These are phyloP conservation scores for Heliconius aoede DNA, from an alignment of 2,888 invertebrate species.

Conservation along the genomic window DNA sequence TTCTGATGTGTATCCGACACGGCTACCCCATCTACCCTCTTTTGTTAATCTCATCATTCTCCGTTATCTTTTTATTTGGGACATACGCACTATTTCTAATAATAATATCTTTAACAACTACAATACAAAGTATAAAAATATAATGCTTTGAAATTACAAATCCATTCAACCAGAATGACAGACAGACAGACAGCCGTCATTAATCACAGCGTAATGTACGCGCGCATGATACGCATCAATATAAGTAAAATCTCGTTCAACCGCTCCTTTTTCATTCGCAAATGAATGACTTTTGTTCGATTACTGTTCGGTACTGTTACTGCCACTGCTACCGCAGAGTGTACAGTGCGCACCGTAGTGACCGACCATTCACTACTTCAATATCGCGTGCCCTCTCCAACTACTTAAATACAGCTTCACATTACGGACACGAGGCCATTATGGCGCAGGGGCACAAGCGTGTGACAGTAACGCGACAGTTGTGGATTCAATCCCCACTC, in stretches of 20 bases:
- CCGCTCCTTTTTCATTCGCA: slow-evolving; percentile 4
- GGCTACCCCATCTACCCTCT: no score
- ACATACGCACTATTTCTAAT: neutral
- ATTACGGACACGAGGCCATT: neutral
- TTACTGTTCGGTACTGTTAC: neutral
- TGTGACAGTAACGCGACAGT: neutral
- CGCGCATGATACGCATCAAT: slow-evolving; percentile 3
- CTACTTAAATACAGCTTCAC: slow-evolving; percentile 8
- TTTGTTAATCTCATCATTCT: no score
- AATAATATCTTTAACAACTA: neutral
- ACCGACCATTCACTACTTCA: slow-evolving; percentile 12
- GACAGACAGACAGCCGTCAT: slow-evolving; percentile 9
- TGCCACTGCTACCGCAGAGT: no score
- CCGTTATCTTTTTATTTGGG: no score
- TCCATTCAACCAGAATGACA: neutral
- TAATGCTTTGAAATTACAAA: slow-evolving; percentile 7
- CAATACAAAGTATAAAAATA: neutral
- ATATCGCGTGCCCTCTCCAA: slow-evolving; percentile 8
- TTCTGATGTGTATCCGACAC: no score
- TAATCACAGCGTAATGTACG: slow-evolving; percentile 4
- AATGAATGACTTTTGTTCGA: slow-evolving; percentile 16
- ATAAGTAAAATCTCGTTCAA: slow-evolving; percentile 14
- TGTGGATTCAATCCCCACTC: neutral
- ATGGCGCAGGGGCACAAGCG: no score
- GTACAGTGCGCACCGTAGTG: neutral